Conservation (phyloP, 1,140 invertebrate species). For the fruit fly (Drosophila melanogaster) region Release_6_plus_ISO1_MT NC_004354.4:3555001-3555500, state of each 20-base stretch:
- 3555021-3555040: slow-evolving; percentile 50
- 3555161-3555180: slow-evolving; percentile 37
- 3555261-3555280: slow-evolving; percentile 69
- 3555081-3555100: slow-evolving; percentile 35
- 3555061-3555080: slow-evolving; percentile 49
- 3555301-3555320: not conserved
- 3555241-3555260: slow-evolving; percentile 82
- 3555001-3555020: slow-evolving; percentile 47
- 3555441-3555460: slow-evolving; percentile 82
- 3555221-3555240: slow-evolving; percentile 55
- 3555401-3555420: slow-evolving; percentile 82
- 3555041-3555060: slow-evolving; percentile 53
- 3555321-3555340: too few relatives aligned
- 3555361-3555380: slow-evolving; percentile 44
- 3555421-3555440: slow-evolving; percentile 83
- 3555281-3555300: slow-evolving; percentile 1
- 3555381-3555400: slow-evolving; percentile 66
- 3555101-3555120: not conserved
- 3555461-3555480: slow-evolving; percentile 32
- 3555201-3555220: slow-evolving; percentile 1
- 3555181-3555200: not conserved
- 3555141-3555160: slow-evolving; percentile 39
- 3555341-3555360: slow-evolving; percentile 1
- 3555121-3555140: slow-evolving; percentile 14
- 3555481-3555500: slow-evolving; percentile 7